Conservation (phyloP, 1,140 invertebrate species). For the Tetraneura akinire region DNA sequence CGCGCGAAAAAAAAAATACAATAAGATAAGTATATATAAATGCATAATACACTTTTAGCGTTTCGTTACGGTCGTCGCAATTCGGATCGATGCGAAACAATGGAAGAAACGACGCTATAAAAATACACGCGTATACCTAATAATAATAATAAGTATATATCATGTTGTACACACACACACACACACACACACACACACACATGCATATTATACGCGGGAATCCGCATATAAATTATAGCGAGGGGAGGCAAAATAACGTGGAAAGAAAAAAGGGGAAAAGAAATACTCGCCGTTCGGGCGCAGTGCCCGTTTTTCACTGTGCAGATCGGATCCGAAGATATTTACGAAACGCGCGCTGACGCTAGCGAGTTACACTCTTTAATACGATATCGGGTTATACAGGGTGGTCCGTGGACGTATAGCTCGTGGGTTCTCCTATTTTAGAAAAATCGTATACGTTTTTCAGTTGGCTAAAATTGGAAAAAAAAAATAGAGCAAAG, state of each 20-base stretch:
- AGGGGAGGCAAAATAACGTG: neutral
- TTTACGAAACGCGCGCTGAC: neutral
- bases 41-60: neutral
- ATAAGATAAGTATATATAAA: no score
- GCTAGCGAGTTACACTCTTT: no score
- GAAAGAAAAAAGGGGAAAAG: neutral
- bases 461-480: no score
- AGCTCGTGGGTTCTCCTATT: no score
- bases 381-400: no score
- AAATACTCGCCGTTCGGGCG: neutral
- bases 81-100: slow-evolving; percentile 29
- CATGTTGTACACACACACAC: no score
- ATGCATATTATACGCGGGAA: neutral
- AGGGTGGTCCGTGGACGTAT: no score
- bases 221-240: neutral
- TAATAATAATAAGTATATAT: no score
- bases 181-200: no score
- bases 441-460: no score
- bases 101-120: neutral
- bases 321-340: slow-evolving; percentile 31
- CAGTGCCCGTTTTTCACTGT: neutral
- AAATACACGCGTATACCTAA: neutral
- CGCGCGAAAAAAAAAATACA: neutral
- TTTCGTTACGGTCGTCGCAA: slow-evolving; percentile 30
- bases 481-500: no score